These are phyloP conservation scores for Temnothorax longispinosus DNA, from an alignment of 1,140 invertebrate species.

Conservation along the genomic window DNA sequence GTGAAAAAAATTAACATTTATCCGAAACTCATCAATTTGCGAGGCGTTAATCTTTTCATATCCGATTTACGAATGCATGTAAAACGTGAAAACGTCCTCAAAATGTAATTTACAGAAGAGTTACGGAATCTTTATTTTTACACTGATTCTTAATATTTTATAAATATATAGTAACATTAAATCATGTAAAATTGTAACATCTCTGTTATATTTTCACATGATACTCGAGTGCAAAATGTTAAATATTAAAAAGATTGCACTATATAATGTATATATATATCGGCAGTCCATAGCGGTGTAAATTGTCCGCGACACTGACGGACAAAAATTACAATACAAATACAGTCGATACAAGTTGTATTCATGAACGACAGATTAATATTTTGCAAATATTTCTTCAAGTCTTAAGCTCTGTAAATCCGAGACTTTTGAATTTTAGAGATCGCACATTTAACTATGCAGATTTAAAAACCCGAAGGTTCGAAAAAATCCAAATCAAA, in stretches of 20 bases:
- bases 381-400: conserved; percentile 10
- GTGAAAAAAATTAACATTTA: background rate
- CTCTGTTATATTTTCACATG: background rate
- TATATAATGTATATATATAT: conserved; percentile 10
- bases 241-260: conserved; percentile 18
- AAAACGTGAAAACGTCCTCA: background rate
- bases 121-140: background rate
- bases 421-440: background rate
- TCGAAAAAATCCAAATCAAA: background rate
- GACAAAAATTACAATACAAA: conserved; percentile 26
- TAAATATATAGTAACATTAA: background rate
- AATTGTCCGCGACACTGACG: conserved; percentile 9
- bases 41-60: background rate
- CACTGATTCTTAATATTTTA: background rate
- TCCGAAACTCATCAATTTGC: background rate
- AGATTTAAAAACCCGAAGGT: background rate
- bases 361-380: conserved; percentile 1
- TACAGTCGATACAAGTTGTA: conserved; percentile 4
- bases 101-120: background rate
- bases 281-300: conserved; percentile 31
- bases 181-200: background rate
- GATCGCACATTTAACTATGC: background rate
- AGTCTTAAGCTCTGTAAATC: background rate
- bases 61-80: background rate
- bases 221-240: conserved; percentile 25